Evolutionary conservation across 2,888 invertebrate genomes (phyloP), one percentile per base, ranked within the genome.

Genomic region (Gibbula magus): DNA sequence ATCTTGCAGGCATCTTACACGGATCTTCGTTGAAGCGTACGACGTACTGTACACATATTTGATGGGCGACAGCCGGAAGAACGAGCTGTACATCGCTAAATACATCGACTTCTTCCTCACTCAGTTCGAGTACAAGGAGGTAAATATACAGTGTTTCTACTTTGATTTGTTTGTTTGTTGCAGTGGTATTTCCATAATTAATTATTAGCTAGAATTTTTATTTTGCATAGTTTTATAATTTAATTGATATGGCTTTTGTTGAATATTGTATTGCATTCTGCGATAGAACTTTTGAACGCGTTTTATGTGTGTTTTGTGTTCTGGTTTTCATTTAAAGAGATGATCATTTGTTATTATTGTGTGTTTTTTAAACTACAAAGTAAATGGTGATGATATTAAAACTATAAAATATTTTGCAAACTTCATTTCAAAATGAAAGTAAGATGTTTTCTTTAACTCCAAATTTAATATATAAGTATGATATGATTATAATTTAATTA

Each of bases 1-100:
- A 45, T 45, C 0, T 56, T 70, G 29, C 86, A 92, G 91, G 74
- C 89, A 91, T 81, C 84, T 92, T 83, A 90, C 89, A 0, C 83
- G 86, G 52, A 89, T 91, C 75, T 89, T 91, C 82, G 89, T 90
- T 56, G 89, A 89, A 70, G 89, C 90, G 8, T 91, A 92, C 80
- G 88, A 90, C 73, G 89, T 91, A 7, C 84, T 92, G 77, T 89
- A 91, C 86, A 89, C 89, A 1, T 93, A 92, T 79, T 84, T 92
- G 78, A 88, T 88, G 87, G 92, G 92, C 0, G 85, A 93, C 86
- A 91, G 92, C 39, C 83, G 92, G 25, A 92, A 92, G 84, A 92
- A 92, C 86, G 92, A 92, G 80, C 86, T 92, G 73, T 92, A 92
- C 85, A 91, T 92, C 25, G 92, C 92, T 51, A 91, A 92, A 78